These are phyloP conservation scores for Myiotriccus ornatus DNA, from an alignment of 2,797 vertebrate species.

Conservation along the genomic window DNA sequence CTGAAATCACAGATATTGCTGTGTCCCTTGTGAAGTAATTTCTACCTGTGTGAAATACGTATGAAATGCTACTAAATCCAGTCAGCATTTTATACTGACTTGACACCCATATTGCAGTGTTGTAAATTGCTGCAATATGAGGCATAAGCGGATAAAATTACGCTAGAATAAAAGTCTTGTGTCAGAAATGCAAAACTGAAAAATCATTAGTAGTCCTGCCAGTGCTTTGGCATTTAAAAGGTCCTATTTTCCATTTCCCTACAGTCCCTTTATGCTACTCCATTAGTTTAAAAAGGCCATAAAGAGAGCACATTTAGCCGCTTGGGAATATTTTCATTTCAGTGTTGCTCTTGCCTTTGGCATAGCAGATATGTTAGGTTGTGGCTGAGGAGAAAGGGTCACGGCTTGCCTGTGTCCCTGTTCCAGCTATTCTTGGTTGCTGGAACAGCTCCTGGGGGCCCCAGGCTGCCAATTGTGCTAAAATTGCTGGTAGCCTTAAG, in stretches of 20 bases:
- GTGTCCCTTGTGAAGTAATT: conserved; percentile 3
- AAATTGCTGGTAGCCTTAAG: conserved; percentile 52
- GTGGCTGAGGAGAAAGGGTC: conserved; percentile 58
- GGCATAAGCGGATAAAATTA: conserved; percentile 39
- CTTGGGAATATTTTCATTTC: conserved; percentile 46
- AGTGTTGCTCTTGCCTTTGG: conserved; percentile 54
- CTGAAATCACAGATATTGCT: not conserved
- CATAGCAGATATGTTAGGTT: not conserved
- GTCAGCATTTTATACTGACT: conserved; percentile 1
- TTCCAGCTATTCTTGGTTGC: conserved; percentile 55
- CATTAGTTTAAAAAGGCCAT: conserved; percentile 52
- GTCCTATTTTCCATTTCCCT: conserved; percentile 43
- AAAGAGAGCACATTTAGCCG: conserved; percentile 24
- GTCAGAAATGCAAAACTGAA: conserved; percentile 45
- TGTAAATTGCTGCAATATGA: conserved; percentile 9
- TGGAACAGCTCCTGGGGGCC: conserved; percentile 57
- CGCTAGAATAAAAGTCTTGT: not conserved
- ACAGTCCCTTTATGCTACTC: conserved; percentile 31
- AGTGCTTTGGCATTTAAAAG: conserved; percentile 38
- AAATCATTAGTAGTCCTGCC: conserved; percentile 49
- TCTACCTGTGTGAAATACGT: conserved; percentile 6
- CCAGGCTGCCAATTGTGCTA: conserved; percentile 39
- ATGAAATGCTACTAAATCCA: not conserved
- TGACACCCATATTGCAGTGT: not conserved
- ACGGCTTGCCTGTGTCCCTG: not conserved